A percentile compares a stretch with the other conserved stretches of the same genome.
Conservation (phyloP, 2,797 vertebrate species). For the Pangasius larnaudii region DNA sequence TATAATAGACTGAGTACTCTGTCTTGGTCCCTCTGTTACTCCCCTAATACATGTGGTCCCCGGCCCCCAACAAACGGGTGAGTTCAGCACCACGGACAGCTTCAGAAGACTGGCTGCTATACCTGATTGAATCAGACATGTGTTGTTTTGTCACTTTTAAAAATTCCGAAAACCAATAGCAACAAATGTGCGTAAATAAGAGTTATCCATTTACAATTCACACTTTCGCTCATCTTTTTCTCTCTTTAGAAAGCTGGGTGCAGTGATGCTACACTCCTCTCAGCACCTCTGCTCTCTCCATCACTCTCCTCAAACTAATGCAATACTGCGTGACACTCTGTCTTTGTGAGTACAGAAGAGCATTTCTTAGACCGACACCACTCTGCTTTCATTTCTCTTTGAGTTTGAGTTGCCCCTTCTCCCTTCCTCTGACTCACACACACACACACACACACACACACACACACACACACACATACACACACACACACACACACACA, state of each 20-base stretch:
- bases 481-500: no score
- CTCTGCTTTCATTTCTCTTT: constrained; percentile 55
- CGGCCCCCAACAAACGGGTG: no score
- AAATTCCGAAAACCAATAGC: neutral
- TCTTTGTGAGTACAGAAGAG: constrained; percentile 50
- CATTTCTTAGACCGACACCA: constrained; percentile 43
- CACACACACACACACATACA: constrained; percentile 25
- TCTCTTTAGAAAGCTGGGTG: neutral
- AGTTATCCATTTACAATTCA: constrained; percentile 12
- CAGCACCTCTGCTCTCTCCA: constrained; percentile 27
- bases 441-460: constrained; percentile 35
- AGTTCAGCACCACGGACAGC: constrained; percentile 46
- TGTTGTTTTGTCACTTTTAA: neutral
- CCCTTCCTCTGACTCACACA: constrained; percentile 16
- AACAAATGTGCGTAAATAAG: neutral
- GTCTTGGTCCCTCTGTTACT: neutral
- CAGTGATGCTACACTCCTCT: neutral
- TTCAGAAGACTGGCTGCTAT: neutral
- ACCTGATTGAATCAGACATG: neutral
- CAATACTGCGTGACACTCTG: constrained; percentile 30
- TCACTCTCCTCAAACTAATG: constrained; percentile 35
- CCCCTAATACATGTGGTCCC: neutral
- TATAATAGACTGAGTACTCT: neutral
- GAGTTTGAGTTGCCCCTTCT: constrained; percentile 40
- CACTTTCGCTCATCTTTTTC: neutral